Evolutionary conservation across 2,797 vertebrate genomes (phyloP), one percentile per base, ranked within the genome.

Genomic region (Lindbergichthys nudifrons): DNA sequence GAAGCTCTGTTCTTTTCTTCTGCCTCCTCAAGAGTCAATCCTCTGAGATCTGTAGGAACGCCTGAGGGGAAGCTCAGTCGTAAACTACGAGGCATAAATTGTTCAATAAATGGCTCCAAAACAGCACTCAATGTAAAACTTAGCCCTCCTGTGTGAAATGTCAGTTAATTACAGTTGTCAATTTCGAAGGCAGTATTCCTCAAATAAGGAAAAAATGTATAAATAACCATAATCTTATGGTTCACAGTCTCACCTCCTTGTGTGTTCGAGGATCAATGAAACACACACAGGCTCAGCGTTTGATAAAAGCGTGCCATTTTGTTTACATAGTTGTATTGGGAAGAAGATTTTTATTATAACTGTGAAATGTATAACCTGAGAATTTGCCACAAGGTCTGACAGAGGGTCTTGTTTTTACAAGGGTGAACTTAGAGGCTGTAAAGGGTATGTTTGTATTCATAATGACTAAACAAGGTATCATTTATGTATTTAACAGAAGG

Each of bases 81-180:
- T 70, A 79, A 89, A 85, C 82, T 73, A 64, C 10, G 48, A 74
- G 65, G 77, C 80, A 88, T 86, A 85, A 78, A 86, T 78, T 70
- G 79, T 81, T 77, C 53, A 50, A 78, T 85, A 87, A 77, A 73
- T 74, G 83, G 65, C 77, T 75, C 32, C 23, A 70, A 83, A 85
- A 75, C 81, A 75, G 73, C 75, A 0, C 51, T 42, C 63, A 3
- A 56, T 68, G 63, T 65, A 57, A 78, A 74, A 68, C 43, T 8
- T 18, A 11, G 56, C 54, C 69, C 50, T 73, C 64, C 32, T 61
- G 30, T 62, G 77, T 73, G 78, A 81, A 75, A 65, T 67, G 63
- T 69, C 65, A 46, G 45, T 65, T 85, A 70, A 83, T 87, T 79
- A 83, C 54, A 73, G 18, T 19, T 61, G 2, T 63, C 65, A 54